Conservation (phyloP, 2,113 vertebrate genomes). For the Aspiorhynchus laticeps region DNA sequence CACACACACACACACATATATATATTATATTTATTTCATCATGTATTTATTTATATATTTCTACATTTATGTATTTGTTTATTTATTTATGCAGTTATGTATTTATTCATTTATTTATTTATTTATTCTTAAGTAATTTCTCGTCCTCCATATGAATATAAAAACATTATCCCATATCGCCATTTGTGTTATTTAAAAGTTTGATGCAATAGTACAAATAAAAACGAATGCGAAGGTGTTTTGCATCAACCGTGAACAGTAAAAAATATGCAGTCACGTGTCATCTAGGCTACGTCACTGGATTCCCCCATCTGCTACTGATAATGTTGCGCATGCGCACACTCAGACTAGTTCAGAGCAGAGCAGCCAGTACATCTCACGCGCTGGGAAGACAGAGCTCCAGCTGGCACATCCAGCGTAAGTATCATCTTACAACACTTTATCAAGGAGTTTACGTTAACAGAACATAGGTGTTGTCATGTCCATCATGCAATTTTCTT, state of each 20-base stretch:
- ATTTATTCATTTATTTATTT: too few species aligned
- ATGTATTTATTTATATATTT: too few species aligned
- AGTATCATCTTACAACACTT: slow-evolving; percentile 10
- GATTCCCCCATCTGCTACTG: slow-evolving; percentile 56
- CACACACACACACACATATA: too few species aligned
- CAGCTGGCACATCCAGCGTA: slow-evolving; percentile 12
- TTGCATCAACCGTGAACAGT: background rate
- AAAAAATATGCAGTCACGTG: slow-evolving; percentile 50
- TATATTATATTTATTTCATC: too few species aligned
- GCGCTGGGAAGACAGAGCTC: slow-evolving; percentile 15
- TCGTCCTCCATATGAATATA: too few species aligned
- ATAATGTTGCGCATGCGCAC: slow-evolving; percentile 58
- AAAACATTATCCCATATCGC: too few species aligned
- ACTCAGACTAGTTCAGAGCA: background rate
- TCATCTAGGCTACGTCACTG: slow-evolving; percentile 60
- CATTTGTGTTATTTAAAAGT: background rate
- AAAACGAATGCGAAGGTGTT: background rate
- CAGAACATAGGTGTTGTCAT: background rate
- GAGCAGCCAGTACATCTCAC: background rate
- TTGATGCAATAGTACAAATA: background rate
- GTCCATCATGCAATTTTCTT: background rate
- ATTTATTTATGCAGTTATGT: too few species aligned
- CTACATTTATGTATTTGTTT: too few species aligned
- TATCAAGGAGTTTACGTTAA: background rate
- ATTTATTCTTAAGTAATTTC: too few species aligned